Conservation (phyloP, 1,140 invertebrate species). For the Drosophila sturtevanti region DNA sequence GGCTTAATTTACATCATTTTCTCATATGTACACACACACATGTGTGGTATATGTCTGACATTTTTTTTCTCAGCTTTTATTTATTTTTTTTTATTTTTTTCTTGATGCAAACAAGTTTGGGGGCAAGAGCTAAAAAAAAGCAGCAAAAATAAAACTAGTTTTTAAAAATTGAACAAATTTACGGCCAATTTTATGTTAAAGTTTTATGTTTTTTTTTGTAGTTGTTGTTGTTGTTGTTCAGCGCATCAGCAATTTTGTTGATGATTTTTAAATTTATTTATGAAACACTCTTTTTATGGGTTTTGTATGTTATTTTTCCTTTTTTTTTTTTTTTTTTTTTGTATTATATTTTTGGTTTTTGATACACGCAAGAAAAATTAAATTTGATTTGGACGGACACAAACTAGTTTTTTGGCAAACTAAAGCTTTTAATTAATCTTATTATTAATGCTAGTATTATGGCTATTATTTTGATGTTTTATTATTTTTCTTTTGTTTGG, state of each 20-base stretch:
- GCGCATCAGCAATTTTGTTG: constrained; percentile 15
- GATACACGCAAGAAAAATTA: constrained; percentile 9
- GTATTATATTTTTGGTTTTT: too few relatives aligned
- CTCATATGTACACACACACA: too few relatives aligned
- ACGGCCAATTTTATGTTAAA: constrained; percentile 39
- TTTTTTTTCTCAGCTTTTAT: neutral
- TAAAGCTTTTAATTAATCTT: constrained; percentile 9
- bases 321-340: too few relatives aligned
- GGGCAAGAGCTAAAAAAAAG: constrained; percentile 27
- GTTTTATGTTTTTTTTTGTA: neutral
- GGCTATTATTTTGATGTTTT: neutral
- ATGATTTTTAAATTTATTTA: constrained; percentile 19
- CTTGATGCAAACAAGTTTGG: constrained; percentile 57
- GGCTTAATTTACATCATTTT: constrained; percentile 60
- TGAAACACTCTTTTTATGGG: constrained; percentile 12
- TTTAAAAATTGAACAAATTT: constrained; percentile 48
- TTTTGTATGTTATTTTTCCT: neutral
- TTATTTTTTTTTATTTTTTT: constrained; percentile 33
- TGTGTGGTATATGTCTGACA: constrained; percentile 1
- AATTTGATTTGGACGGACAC: constrained; percentile 5
- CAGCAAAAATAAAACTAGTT: constrained; percentile 45
- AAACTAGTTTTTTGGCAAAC: constrained; percentile 9
- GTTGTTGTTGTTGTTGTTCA: neutral
- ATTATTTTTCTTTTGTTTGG: neutral
- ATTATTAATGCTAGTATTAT: constrained; percentile 2